phyloP scores from a whole-genome alignment of 2,113 vertebrate species.

The Oryzias melastigma region DNA sequence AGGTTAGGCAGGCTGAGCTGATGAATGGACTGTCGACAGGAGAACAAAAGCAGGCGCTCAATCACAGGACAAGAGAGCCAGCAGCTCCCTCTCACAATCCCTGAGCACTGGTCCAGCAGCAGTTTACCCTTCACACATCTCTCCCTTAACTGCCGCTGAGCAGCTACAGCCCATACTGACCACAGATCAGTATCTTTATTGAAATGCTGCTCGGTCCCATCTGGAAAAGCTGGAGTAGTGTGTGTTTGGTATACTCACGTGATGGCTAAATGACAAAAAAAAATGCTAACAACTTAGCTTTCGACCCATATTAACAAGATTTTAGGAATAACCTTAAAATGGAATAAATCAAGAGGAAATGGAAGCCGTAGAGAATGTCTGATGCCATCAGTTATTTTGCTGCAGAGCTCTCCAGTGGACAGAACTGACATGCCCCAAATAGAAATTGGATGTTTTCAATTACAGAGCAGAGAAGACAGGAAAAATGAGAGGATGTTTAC shows the following conservation, averaged over 20 bases:
- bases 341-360: too few relatives aligned
- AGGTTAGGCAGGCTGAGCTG: conserved; percentile 87
- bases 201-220: conserved; percentile 22
- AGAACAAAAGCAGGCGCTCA: conserved; percentile 83
- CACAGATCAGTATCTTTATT: conserved; percentile 53
- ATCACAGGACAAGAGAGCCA: conserved; percentile 73
- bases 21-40: conserved; percentile 84
- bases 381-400: conserved; percentile 27
- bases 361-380: background rate
- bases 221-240: conserved; percentile 21
- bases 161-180: conserved; percentile 39
- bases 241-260: background rate
- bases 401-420: conserved; percentile 14
- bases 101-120: conserved; percentile 61
- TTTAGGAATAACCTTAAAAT: too few relatives aligned
- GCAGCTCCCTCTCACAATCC: conserved; percentile 45
- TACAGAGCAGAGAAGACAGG: conserved; percentile 56
- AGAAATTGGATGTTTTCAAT: conserved; percentile 64
- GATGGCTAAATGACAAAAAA: background rate
- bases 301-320: background rate
- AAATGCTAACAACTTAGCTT: background rate
- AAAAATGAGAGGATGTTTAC: conserved; percentile 74
- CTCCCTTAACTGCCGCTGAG: conserved; percentile 45
- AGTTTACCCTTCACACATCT: conserved; percentile 64
- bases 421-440: conserved; percentile 23